phyloP scores from a whole-genome alignment of 2,888 invertebrate species.

The Drosophila anomalata region DNA sequence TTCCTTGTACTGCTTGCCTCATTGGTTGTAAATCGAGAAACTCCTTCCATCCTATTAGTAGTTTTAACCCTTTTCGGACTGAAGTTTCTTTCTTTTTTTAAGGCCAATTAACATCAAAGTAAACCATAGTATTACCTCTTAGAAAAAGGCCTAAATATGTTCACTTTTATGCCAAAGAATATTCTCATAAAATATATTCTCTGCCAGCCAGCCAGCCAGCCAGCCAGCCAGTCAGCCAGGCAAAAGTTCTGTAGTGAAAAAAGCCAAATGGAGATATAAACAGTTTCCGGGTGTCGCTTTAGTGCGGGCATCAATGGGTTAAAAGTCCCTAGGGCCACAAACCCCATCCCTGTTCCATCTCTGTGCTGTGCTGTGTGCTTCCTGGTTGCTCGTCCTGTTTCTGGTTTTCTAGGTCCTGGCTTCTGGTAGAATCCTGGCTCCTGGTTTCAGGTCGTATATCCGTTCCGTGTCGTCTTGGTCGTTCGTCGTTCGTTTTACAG shows the following conservation, averaged over 20 bases:
- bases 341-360: neutral
- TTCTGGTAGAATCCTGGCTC: slow-evolving; percentile 4
- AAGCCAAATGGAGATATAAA: slow-evolving; percentile 1
- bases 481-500: slow-evolving; percentile 53
- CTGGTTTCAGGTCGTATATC: slow-evolving; percentile 37
- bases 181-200: neutral
- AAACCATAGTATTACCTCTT: neutral
- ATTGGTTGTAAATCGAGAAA: slow-evolving; percentile 22
- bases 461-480: slow-evolving; percentile 34
- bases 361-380: neutral
- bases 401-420: neutral
- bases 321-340: slow-evolving; percentile 5
- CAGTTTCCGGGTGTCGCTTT: neutral
- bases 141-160: neutral
- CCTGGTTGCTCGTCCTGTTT: slow-evolving; percentile 1
- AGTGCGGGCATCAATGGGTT: slow-evolving; percentile 10
- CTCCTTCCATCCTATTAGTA: neutral
- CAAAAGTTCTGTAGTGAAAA: neutral
- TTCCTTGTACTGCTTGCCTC: slow-evolving; percentile 3
- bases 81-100: neutral
- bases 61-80: slow-evolving; percentile 1
- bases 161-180: neutral
- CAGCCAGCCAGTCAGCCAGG: neutral
- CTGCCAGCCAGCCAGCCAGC: neutral
- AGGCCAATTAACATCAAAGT: neutral